Conservation (phyloP, 1,140 invertebrate species). For the Meloidogyne exigua region DNA sequence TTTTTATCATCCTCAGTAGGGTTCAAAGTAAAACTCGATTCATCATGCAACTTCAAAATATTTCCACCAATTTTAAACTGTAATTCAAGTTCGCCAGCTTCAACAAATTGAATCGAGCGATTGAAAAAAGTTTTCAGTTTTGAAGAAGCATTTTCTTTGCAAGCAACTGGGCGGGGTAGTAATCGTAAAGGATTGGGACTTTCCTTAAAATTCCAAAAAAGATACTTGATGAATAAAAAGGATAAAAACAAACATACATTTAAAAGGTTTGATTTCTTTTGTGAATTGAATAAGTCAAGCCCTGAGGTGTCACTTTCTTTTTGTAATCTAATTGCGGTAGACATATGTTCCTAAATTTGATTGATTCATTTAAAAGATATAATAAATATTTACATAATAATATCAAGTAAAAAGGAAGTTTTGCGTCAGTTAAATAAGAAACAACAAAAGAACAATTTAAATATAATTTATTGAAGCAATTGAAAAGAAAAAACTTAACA, state of each 20-base stretch:
- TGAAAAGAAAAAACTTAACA: neutral
- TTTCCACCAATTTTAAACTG: neutral
- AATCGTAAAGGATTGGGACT: neutral
- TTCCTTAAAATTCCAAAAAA: neutral
- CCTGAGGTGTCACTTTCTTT: neutral
- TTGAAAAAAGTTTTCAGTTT: neutral
- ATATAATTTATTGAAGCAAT: neutral
- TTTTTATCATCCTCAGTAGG: no score
- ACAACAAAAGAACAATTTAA: neutral
- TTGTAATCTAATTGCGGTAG: neutral
- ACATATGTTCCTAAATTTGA: slow-evolving; percentile 1
- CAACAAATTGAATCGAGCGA: neutral
- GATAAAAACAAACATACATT: neutral
- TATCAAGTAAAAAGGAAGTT: neutral
- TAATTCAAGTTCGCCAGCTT: neutral
- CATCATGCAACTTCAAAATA: neutral
- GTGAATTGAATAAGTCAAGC: neutral
- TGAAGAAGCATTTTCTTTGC: neutral
- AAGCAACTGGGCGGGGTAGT: neutral
- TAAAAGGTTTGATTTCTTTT: neutral
- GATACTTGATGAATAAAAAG: no score
- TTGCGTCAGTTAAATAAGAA: slow-evolving; percentile 3
- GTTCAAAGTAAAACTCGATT: neutral
- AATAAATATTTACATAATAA: neutral
- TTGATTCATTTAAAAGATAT: neutral